Base-by-base conservation (phyloP, 2,113 vertebrate genomes). In the Spea multiplicata region DNA sequence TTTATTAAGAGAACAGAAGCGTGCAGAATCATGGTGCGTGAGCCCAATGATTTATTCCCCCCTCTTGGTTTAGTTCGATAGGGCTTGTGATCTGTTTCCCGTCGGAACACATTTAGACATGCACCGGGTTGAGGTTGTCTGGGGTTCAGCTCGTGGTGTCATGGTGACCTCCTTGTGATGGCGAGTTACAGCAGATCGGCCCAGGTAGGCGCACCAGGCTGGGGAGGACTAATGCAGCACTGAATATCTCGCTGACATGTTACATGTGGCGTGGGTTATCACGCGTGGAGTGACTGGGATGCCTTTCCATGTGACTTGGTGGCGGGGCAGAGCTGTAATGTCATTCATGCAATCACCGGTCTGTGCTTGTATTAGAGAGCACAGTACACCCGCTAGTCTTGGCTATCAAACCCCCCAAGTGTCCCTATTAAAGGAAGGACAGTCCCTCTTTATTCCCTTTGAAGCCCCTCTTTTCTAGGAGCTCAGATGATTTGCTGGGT, bases 141-240 rank as follows among this genome's bases (percentile, higher is more conserved):
- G 3, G 5, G 46, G 45, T 4, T n/a, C 4, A 13, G 45, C 45
- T n/a, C 66, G 3, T 30, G n/a, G 76, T 78, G 68, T 71, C 68
- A 72, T 65, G 69, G 68, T 78, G 76, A 78, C 76, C 76, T 72
- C 69, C 69, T 52, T 46, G 61, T 71, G 76, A 78, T 78, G 76
- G 68, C 76, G 69, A 78, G 76, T 72, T 78, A 78, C 76, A 66
- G 76, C 76, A 71, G 76, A 66, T n/a, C 68, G 8, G 76, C 76
- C 30, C 76, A 78, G 76, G 76, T 78, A 78, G 6, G 44, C n/a
- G n/a, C 6, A 59, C 55, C 30, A 59, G 1, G 4, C 8, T 5
- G 55, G 14, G 55, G 10, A 59, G 55, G 3, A 13, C 10, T 59
- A 59, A 59, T 59, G 50, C 6, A 7, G 9, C 50, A 52, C 9